These are phyloP conservation scores for Sinocyclocheilus grahami DNA, from an alignment of 2,113 vertebrate species.

Conservation along the genomic window DNA sequence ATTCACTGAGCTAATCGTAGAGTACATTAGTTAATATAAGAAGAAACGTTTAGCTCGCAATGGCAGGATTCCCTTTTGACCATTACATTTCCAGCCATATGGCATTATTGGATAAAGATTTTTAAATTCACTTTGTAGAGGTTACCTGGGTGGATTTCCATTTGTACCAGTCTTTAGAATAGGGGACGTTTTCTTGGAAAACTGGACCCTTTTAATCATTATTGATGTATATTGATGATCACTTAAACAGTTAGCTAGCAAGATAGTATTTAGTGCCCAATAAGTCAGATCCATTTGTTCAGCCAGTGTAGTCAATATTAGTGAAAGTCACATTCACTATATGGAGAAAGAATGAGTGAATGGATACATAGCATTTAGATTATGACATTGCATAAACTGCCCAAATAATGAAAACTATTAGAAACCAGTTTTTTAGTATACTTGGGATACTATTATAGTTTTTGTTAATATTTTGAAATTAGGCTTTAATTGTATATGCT, in stretches of 20 bases:
- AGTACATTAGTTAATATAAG: no score
- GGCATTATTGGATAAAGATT: neutral
- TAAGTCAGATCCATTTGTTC: neutral
- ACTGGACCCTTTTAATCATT: neutral
- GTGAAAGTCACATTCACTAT: neutral
- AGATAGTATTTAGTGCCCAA: neutral
- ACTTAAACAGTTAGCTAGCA: neutral
- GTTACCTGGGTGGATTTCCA: neutral
- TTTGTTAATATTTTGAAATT: neutral
- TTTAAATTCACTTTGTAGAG: neutral
- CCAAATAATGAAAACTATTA: neutral
- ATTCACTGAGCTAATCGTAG: no score
- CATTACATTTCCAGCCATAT: neutral
- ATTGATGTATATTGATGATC: neutral
- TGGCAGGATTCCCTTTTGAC: neutral
- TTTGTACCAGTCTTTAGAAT: neutral
- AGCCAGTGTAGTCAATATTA: neutral
- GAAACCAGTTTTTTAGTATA: neutral
- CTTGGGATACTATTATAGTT: neutral
- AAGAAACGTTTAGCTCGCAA: no score
- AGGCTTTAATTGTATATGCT: neutral
- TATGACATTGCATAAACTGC: neutral
- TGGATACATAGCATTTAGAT: no score
- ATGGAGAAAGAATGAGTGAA: neutral
- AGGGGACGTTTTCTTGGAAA: neutral